A percentile compares a stretch with the other conserved stretches of the same genome.
Conservation (phyloP, 2,888 invertebrate species). For the Schizotus pectinicornis region DNA sequence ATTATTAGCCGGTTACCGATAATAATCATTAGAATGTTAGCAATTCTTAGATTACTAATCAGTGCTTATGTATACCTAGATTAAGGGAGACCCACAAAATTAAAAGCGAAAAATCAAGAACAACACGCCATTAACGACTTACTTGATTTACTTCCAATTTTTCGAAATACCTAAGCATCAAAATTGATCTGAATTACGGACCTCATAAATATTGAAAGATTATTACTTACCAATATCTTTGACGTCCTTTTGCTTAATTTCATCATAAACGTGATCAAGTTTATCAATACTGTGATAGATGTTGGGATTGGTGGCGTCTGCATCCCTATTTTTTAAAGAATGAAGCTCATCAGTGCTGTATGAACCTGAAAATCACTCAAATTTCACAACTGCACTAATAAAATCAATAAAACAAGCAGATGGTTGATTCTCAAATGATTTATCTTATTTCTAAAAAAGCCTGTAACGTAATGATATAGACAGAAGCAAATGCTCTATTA, state of each 20-base stretch:
- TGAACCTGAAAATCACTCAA: not conserved
- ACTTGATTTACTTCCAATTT: conserved; percentile 38
- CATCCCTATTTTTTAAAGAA: conserved; percentile 80
- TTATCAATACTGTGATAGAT: conserved; percentile 81
- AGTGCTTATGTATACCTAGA: not conserved
- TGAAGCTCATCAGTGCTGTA: conserved; percentile 67
- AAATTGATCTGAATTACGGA: conserved; percentile 14
- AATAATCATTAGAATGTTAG: not conserved
- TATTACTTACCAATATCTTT: conserved; percentile 66
- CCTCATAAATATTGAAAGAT: conserved; percentile 1
- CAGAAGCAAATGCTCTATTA: no score
- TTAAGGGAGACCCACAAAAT: not conserved
- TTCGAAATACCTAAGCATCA: conserved; percentile 32
- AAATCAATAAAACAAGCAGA: no score
- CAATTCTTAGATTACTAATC: not conserved
- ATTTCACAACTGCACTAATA: no score
- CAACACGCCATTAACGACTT: conserved; percentile 31
- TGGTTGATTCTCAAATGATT: not conserved
- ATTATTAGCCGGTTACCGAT: not conserved
- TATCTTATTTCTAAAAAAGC: not conserved
- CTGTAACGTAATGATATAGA: no score
- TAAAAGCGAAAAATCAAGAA: not conserved
- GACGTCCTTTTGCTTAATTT: conserved; percentile 83
- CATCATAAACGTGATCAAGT: conserved; percentile 86
- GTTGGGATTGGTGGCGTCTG: conserved; percentile 86